Base-by-base conservation (phyloP, 2,113 vertebrate species). In the Pachypanchax playfairii region DNA sequence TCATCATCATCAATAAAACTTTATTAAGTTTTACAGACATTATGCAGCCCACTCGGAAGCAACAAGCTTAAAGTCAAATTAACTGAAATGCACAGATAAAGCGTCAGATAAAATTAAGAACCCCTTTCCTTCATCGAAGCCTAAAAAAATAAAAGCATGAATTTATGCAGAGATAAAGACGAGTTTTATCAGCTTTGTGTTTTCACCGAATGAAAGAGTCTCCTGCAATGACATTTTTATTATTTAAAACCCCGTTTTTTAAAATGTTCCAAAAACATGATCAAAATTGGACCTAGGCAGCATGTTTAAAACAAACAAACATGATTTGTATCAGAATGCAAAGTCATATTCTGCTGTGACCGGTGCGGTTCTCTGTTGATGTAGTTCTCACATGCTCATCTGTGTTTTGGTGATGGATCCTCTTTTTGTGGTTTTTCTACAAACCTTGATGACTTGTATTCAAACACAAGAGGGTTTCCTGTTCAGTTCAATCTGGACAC, bases 41-140 rank as follows among this genome's bases (percentile, higher is more conserved):
- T 66, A 70, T 48, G 28, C 87, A 60, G 81, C 88, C 85, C 87
- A 88, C 87, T 74, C 77, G 70, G 77, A 85, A 84, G 77, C 47
- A 11, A 66, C 35, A 43, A 28, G 26, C 70, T 66, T 62, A 39
- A 49, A 24, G 51, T 31, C 55, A 63, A 41, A 49, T 67, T 79
- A 82, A 86, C 84, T 81, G 64, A 77, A 73, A 76, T 57, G n/a
- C 57, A 72, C 69, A 43, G 48, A n/a, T n/a, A n/a, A n/a, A n/a
- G n/a, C n/a, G n/a, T n/a, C n/a, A n/a, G n/a, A n/a, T n/a, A n/a
- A n/a, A n/a, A 52, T 31, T 55, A 50, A 77, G 67, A 78, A 65
- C 75, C 41, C 59, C 53, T 46, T 78, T 73, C 43, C n/a, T n/a
- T n/a, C n/a, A n/a, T n/a, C n/a, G n/a, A n/a, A n/a, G n/a, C n/a